Base-by-base conservation (phyloP, 2,113 vertebrate genomes). In the Pelobates fuscus region DNA sequence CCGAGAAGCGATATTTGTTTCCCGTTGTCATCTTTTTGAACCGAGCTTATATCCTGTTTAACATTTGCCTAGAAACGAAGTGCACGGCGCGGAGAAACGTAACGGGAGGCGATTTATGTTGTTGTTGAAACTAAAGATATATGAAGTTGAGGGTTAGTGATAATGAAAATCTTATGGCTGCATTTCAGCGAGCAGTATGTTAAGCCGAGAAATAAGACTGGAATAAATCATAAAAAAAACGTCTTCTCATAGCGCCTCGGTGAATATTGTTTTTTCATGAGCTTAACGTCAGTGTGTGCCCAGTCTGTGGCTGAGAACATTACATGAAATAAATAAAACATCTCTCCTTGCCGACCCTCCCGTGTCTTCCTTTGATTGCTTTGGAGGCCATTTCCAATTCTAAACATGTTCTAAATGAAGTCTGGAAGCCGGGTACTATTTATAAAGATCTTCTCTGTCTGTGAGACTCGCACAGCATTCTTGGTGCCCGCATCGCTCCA, bases 91-190 rank as follows among this genome's bases (percentile, higher is more conserved):
- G 71, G 23, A n/a, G 21, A 24, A 52, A 30, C 71, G 25, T 41
- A 41, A 24, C n/a, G n/a, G 18, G 6, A 2, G 21, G 70, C 17
- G 44, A 71, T 71, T 63, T 62, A 71, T 71, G 46, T 30, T 63
- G 70, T 71, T 71, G 70, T 71, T 63, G 58, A 26, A 71, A 61
- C 58, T 26, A 25, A 14, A 71, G 70, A 71, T 71, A 71, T 63
- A 71, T 71, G 59, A 57, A 71, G 58, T 62, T 1, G 59, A 60
- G 41, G 57, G 58, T 71, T 61, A 71, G 70, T 62, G 70, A 71
- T 71, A 71, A 71, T 71, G 70, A 71, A 71, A 71, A 71, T 43
- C 70, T 71, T 71, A 71, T 71, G 62, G 70, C 25, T 43, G 24
- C 17, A 43, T 24, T 49, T 63, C 59, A 54, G 58, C 1, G 58